A percentile compares a stretch with the other conserved stretches of the same genome.
Evolutionary conservation across 2,797 vertebrate genomes (phyloP).

Genomic region (Anabacerthia variegaticeps): DNA sequence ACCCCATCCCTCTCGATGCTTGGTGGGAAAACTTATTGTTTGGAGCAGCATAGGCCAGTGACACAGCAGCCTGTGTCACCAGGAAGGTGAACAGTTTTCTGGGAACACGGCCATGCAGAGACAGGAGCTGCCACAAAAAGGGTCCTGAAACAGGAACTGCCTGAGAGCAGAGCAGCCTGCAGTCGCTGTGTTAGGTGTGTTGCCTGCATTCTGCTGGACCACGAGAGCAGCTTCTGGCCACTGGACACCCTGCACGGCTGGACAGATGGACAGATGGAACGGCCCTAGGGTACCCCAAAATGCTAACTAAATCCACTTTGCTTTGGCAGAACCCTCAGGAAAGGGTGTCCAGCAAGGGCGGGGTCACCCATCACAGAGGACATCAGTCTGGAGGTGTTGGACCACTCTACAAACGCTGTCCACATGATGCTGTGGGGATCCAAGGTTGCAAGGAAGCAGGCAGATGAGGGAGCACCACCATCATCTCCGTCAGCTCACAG

Average conservation of each 20-base stretch:
- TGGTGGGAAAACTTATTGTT: not conserved
- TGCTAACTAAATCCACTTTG: not conserved
- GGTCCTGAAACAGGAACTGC: rapidly evolving
- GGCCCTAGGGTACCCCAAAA: not conserved
- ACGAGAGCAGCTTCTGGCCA: not conserved
- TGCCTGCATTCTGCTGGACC: too few species aligned
- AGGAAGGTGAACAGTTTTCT: not conserved
- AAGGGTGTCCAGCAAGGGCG: not conserved
- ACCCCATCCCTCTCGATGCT: rapidly evolving
- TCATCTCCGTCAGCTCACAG: not conserved
- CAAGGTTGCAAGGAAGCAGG: rapidly evolving
- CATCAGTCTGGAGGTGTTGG: not conserved
- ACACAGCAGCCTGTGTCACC: not conserved
- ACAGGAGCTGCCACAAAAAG: not conserved
- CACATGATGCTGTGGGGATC: rapidly evolving
- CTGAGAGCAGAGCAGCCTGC: not conserved
- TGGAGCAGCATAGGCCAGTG: not conserved
- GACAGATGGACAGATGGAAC: not conserved
- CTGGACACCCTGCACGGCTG: not conserved
- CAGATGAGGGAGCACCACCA: not conserved
- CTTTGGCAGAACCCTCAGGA: not conserved
- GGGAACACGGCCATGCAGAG: not conserved
- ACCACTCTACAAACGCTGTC: not conserved
- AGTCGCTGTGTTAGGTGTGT: rapidly evolving
- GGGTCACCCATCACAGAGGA: rapidly evolving